Evolutionary conservation across 2,797 vertebrate genomes (phyloP).

Genomic region (Selene dorsalis): DNA sequence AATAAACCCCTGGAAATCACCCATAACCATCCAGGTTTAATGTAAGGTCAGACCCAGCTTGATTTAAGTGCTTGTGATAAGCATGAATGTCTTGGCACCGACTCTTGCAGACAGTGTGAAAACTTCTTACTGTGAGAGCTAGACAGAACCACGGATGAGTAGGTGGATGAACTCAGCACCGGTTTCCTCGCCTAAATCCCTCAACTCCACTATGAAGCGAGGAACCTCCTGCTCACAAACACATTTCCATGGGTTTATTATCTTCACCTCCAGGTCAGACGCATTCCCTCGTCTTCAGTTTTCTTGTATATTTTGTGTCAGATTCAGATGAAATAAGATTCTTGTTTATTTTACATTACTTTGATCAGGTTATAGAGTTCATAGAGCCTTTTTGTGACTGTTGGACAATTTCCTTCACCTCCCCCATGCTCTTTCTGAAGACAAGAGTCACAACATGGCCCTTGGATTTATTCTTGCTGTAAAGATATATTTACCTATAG

Average conservation of each 20-base stretch:
- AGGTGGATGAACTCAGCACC: conserved; percentile 24
- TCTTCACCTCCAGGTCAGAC: conserved; percentile 25
- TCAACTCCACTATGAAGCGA: conserved; percentile 26
- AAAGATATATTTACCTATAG: conserved; percentile 81
- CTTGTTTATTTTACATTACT: conserved; percentile 47
- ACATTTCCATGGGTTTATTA: background rate
- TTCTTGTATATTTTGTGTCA: conserved; percentile 60
- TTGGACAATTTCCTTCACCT: conserved; percentile 24
- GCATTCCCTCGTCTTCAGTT: conserved; percentile 40
- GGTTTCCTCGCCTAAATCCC: conserved; percentile 28
- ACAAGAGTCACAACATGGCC: conserved; percentile 27
- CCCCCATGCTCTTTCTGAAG: background rate
- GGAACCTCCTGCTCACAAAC: conserved; percentile 27
- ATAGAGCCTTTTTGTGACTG: conserved; percentile 35
- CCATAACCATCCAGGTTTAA: background rate
- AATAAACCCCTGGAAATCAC: conserved; percentile 2
- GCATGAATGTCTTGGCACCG: conserved; percentile 9
- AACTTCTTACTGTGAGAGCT: conserved; percentile 9
- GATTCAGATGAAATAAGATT: conserved; percentile 36
- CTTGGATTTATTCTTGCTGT: conserved; percentile 73
- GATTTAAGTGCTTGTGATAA: conserved; percentile 9
- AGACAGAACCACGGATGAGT: conserved; percentile 24
- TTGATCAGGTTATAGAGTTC: conserved; percentile 51
- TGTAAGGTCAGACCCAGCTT: background rate
- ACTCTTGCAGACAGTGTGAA: conserved; percentile 17